These are phyloP conservation scores for Alcedo quadribrachys DNA, from an alignment of 2,797 vertebrate genomes.

Conservation along the genomic window DNA sequence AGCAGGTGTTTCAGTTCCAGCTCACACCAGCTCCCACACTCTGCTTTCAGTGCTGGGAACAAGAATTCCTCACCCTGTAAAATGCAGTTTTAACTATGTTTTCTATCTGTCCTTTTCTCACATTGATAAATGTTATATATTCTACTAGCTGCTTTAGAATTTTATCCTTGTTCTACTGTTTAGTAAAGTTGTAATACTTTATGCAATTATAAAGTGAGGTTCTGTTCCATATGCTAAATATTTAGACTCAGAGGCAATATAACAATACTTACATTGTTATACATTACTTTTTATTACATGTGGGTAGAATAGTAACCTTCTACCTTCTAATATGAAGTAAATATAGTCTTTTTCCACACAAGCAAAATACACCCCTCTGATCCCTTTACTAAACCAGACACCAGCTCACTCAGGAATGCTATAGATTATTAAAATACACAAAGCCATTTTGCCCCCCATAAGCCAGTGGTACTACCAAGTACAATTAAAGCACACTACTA, in stretches of 20 bases:
- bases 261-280: not conserved
- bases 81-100: not conserved
- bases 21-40: not conserved
- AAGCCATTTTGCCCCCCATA: rapidly evolving
- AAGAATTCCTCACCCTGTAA: not conserved
- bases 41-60: not conserved
- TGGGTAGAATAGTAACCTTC: not conserved
- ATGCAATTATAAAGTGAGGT: not conserved
- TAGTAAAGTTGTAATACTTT: not conserved
- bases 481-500: not conserved
- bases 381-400: not conserved
- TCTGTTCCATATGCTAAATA: not conserved
- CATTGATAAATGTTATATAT: rapidly evolving
- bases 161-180: not conserved
- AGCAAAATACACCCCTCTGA: not conserved
- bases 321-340: not conserved
- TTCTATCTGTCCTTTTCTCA: not conserved
- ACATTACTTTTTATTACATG: not conserved
- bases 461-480: not conserved
- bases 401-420: not conserved
- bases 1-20: not conserved
- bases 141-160: not conserved
- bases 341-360: not conserved
- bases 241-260: rapidly evolving
- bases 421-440: not conserved